Evolutionary conservation across 2,113 vertebrate species (phyloP).

Genomic region (Channa maculata): DNA sequence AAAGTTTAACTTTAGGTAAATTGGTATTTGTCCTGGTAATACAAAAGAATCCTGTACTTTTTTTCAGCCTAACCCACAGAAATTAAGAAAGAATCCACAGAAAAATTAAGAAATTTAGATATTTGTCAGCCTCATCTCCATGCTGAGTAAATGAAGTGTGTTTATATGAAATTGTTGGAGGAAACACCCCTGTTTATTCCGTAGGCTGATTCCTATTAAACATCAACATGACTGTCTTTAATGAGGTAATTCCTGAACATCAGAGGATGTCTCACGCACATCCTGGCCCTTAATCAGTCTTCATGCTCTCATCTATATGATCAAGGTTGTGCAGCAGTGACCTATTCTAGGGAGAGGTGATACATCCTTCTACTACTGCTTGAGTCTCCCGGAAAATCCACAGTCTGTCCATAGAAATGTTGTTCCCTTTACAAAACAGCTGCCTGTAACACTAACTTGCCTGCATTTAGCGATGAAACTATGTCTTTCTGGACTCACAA

Average conservation of each 20-base stretch:
- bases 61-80: conserved; percentile 10
- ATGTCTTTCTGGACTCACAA: conserved; percentile 29
- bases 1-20: not conserved
- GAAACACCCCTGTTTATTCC: conserved; percentile 77
- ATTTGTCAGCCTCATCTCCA: conserved; percentile 56
- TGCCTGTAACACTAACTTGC: not conserved
- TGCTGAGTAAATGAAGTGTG: conserved; percentile 65
- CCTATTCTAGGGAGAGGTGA: conserved; percentile 42
- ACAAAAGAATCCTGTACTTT: not conserved
- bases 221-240: conserved; percentile 75
- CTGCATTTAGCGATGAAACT: conserved; percentile 34
- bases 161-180: conserved; percentile 70
- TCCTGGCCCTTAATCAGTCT: conserved; percentile 77
- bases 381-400: conserved; percentile 10
- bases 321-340: conserved; percentile 42
- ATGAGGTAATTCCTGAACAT: conserved; percentile 80
- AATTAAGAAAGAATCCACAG: conserved; percentile 3
- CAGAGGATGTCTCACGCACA: conserved; percentile 80
- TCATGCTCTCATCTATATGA: conserved; percentile 72
- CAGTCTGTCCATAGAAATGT: not conserved
- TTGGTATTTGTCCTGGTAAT: not conserved
- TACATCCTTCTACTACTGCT: conserved; percentile 50
- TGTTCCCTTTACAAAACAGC: conserved; percentile 3
- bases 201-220: conserved; percentile 66
- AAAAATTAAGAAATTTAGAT: conserved; percentile 42